Evolutionary conservation across 2,888 invertebrate species (phyloP).

Genomic region (Desoria tigrina): DNA sequence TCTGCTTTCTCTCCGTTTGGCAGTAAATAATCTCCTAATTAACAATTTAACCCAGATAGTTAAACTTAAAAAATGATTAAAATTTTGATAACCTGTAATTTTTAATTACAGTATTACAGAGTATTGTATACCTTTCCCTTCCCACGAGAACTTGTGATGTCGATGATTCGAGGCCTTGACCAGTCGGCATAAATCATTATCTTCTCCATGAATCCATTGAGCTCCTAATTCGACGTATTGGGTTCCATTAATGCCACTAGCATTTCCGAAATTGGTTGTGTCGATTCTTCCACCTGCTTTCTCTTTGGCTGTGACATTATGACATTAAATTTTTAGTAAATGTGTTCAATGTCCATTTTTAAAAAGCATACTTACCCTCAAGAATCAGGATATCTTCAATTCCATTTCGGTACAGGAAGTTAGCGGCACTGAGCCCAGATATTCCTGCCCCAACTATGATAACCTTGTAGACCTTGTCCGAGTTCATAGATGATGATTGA

Average conservation of each 20-base stretch:
- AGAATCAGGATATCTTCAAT: slow-evolving; percentile 61
- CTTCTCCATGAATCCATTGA: slow-evolving; percentile 77
- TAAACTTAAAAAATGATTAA: too few species aligned
- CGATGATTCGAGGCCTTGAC: slow-evolving; percentile 60
- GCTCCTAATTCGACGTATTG: slow-evolving; percentile 75
- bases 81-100: slow-evolving; percentile 2
- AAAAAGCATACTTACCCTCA: slow-evolving; percentile 59
- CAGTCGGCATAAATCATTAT: slow-evolving; percentile 62
- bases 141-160: slow-evolving; percentile 60
- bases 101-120: neutral
- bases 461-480: slow-evolving; percentile 55
- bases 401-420: slow-evolving; percentile 59
- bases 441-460: slow-evolving; percentile 66
- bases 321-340: neutral
- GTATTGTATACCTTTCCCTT: slow-evolving; percentile 61
- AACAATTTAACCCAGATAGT: neutral
- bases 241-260: slow-evolving; percentile 54
- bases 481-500: neutral
- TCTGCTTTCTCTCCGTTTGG: slow-evolving; percentile 53
- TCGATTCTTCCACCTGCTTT: slow-evolving; percentile 49
- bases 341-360: neutral
- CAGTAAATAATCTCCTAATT: slow-evolving; percentile 49
- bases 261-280: slow-evolving; percentile 30
- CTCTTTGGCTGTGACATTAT: slow-evolving; percentile 35
- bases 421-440: slow-evolving; percentile 64